These are phyloP conservation scores for Harpagoxenus sublaevis DNA, from an alignment of 2,888 invertebrate species.

Conservation along the genomic window DNA sequence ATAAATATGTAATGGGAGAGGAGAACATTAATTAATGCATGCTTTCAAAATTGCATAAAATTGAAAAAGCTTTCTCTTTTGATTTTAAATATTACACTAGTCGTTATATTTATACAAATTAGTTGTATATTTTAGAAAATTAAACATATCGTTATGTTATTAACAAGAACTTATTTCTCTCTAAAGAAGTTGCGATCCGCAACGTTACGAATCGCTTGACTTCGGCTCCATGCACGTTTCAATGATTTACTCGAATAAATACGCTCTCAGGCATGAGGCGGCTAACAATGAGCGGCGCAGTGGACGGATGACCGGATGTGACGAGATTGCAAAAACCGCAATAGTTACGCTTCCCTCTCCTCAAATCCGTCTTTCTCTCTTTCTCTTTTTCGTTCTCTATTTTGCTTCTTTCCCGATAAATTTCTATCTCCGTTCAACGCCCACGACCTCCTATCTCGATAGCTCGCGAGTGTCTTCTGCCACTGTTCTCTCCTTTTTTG, in stretches of 20 bases:
- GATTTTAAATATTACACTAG: neutral
- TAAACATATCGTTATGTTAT: neutral
- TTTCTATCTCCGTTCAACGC: constrained; percentile 60
- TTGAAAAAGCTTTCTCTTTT: neutral
- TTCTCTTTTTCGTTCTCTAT: constrained; percentile 30
- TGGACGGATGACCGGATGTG: constrained; percentile 84
- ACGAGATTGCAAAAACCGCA: constrained; percentile 81
- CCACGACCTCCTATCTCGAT: constrained; percentile 66
- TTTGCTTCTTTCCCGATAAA: constrained; percentile 64
- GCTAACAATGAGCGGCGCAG: constrained; percentile 72
- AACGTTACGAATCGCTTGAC: constrained; percentile 19
- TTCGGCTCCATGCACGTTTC: constrained; percentile 54
- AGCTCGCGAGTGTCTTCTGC: constrained; percentile 62
- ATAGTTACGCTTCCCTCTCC: constrained; percentile 79
- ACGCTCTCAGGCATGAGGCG: constrained; percentile 78
- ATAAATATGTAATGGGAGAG: neutral
- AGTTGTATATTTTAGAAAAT: neutral
- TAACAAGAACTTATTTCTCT: neutral
- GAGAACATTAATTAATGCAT: neutral
- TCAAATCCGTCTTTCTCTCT: constrained; percentile 41
- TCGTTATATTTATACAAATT: neutral
- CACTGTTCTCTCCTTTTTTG: constrained; percentile 55
- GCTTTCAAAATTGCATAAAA: neutral
- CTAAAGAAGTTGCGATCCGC: neutral
- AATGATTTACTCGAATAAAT: constrained; percentile 84